Evolutionary conservation across 2,797 vertebrate genomes (phyloP), one percentile per base, ranked within the genome.

Genomic region (Prionace glauca): DNA sequence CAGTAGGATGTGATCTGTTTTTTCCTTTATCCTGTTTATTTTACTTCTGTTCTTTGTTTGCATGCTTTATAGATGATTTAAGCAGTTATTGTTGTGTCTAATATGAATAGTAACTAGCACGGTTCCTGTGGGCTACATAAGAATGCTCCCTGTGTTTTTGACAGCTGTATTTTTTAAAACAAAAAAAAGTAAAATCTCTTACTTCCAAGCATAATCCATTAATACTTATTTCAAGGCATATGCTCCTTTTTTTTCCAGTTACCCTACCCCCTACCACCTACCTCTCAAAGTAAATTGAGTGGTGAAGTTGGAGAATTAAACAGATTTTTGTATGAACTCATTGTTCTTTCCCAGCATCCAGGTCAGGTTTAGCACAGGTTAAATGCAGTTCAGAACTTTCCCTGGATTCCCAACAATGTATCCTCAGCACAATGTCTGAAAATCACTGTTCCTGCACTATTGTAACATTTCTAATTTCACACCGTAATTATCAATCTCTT

Each of bases 11-110:
- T 95, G 71, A 77, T 77, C 60, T 56, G 26, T 74, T 14, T 60
- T 50, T 56, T 77, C 71, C 93, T 60, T 74, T 95, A 60, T 95
- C 71, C 71, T 95, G 45, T 95, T 95, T 95, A 56, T 22, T 56
- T 50, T 71, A 69, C 26, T 77, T 77, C 24, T 95, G 50, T 60
- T 91, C 60, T 91, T 91, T 91, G 71, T 92, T 92, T 92, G 24
- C n/a, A 50, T 32, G 26, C 29, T 69, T 94, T 94, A 50, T 50
- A 20, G 71, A 77, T 24, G 45, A 95, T 95, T 95, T 56, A 95
- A 77, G 71, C 26, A 56, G 24, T 56, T 56, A 77, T 50, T 77
- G 91, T 93, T 93, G 71, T 56, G 50, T n/a, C 41, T 72, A 77
- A 56, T 41, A 94, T 22, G 11, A 72, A 72, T 67, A 69, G 65